These are phyloP conservation scores for Calliphora vomitoria DNA, from an alignment of 2,888 invertebrate genomes.

Conservation along the genomic window DNA sequence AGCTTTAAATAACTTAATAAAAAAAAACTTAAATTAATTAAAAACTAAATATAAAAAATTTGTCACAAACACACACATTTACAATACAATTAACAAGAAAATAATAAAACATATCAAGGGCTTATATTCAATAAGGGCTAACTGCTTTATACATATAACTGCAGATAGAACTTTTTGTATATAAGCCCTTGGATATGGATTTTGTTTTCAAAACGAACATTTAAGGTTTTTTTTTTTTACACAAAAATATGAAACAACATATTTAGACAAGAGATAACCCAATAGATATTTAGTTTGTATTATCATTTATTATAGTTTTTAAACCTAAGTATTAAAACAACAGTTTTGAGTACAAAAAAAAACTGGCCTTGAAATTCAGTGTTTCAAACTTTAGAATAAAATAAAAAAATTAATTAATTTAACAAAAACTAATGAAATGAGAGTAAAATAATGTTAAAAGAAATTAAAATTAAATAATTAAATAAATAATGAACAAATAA, in stretches of 20 bases:
- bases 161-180: no score
- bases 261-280: constrained; percentile 60
- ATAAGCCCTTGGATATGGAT: no score
- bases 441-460: no score
- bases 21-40: constrained; percentile 26
- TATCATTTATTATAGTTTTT: constrained; percentile 24
- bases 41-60: constrained; percentile 17
- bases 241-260: constrained; percentile 62
- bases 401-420: no score
- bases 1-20: constrained; percentile 44
- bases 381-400: not conserved
- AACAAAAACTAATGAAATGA: no score
- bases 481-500: constrained; percentile 5
- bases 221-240: constrained; percentile 76
- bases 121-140: no score
- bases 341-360: constrained; percentile 54
- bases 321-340: constrained; percentile 65
- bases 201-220: constrained; percentile 40
- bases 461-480: no score
- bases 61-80: constrained; percentile 59
- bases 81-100: constrained; percentile 51
- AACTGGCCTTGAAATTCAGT: constrained; percentile 63
- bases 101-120: not conserved
- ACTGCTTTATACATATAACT: no score
- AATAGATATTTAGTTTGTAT: constrained; percentile 59